These are phyloP conservation scores for Flabesymbios commensalis DNA, from an alignment of 2,888 invertebrate species.

Conservation along the genomic window DNA sequence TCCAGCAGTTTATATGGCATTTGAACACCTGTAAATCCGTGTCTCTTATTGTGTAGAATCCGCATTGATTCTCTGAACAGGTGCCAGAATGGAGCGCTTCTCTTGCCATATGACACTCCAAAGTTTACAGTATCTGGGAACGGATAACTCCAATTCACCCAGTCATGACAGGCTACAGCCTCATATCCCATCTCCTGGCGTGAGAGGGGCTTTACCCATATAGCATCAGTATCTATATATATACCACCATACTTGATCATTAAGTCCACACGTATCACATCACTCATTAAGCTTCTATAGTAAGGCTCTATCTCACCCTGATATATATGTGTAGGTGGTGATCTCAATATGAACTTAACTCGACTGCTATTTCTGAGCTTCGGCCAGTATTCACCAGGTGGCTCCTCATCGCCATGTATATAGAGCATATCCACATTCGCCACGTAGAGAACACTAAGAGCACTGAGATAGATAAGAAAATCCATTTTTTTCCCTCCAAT, in stretches of 20 bases:
- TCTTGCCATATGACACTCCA: constrained; percentile 38
- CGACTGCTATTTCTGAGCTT: constrained; percentile 12
- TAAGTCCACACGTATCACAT: constrained; percentile 52
- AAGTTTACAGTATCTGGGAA: constrained; percentile 38
- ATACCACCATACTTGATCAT: constrained; percentile 56
- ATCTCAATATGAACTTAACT: constrained; percentile 23
- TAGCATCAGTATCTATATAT: constrained; percentile 57
- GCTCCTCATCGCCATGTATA: constrained; percentile 47
- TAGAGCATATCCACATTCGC: constrained; percentile 47
- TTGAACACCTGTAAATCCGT: constrained; percentile 38
- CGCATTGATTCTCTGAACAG: constrained; percentile 38
- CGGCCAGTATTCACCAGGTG: constrained; percentile 26
- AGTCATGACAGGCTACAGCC: constrained; percentile 51
- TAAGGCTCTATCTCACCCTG: constrained; percentile 37
- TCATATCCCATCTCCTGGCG: constrained; percentile 42
- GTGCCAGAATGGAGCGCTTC: constrained; percentile 37
- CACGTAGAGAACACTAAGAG: constrained; percentile 47
- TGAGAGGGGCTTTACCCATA: constrained; percentile 48
- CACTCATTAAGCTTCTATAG: constrained; percentile 49
- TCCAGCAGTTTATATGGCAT: constrained; percentile 39
- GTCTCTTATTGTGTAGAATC: constrained; percentile 31
- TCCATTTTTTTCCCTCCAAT: constrained; percentile 44
- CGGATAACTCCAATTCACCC: constrained; percentile 43
- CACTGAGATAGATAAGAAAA: constrained; percentile 52
- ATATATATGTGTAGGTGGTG: constrained; percentile 24